phyloP scores from a whole-genome alignment of 2,113 vertebrate species.

The Emberiza fucata region DNA sequence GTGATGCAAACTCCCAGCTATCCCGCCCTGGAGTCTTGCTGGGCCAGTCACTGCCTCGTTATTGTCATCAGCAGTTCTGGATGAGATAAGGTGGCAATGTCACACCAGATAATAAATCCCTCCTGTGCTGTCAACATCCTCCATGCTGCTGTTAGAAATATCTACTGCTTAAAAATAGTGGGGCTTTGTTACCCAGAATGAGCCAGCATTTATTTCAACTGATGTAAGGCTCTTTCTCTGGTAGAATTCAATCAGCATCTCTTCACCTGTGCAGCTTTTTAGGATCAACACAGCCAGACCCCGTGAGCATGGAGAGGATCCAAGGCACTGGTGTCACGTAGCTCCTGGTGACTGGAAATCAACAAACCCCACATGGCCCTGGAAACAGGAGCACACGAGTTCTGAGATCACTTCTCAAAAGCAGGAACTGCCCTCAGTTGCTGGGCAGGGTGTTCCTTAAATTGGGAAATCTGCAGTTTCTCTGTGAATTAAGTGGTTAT shows the following conservation, averaged over 20 bases:
- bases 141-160: not conserved
- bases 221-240: not conserved
- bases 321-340: constrained; percentile 1
- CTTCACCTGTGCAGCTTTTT: constrained; percentile 30
- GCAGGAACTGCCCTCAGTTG: not conserved
- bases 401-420: constrained; percentile 32
- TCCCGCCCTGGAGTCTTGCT: not conserved
- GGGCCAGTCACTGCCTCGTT: not conserved
- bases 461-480: constrained; percentile 1
- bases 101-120: not conserved
- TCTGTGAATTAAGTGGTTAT: not conserved
- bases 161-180: not conserved
- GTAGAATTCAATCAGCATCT: not conserved
- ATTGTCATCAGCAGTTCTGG: not conserved
- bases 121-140: not conserved
- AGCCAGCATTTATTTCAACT: not conserved
- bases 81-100: not conserved
- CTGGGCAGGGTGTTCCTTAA: constrained; percentile 39
- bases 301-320: not conserved
- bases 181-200: not conserved
- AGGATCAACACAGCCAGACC: not conserved
- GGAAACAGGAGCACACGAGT: not conserved
- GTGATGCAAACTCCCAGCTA: not conserved
- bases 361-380: constrained; percentile 13
- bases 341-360: not conserved